phyloP scores from a whole-genome alignment of 2,888 invertebrate genomes.

The Dorcus hopei region DNA sequence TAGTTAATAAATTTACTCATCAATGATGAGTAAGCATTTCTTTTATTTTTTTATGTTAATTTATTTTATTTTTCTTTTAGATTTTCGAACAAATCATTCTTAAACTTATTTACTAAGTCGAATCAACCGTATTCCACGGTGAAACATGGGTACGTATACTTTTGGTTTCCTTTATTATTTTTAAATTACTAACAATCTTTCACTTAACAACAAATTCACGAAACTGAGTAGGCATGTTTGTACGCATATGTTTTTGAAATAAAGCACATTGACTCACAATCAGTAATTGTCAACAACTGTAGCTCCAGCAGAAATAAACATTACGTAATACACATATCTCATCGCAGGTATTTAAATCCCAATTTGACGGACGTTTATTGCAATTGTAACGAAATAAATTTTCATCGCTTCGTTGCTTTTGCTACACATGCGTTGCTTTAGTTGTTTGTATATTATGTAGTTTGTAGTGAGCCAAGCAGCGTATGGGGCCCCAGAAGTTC shows the following conservation, averaged over 20 bases:
- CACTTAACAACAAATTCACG: neutral
- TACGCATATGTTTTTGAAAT: neutral
- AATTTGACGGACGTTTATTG: too few relatives aligned
- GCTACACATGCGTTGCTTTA: too few relatives aligned
- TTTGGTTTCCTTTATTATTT: slow-evolving; percentile 23
- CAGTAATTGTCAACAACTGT: neutral
- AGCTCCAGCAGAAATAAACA: too few relatives aligned
- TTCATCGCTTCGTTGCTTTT: too few relatives aligned
- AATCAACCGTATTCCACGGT: slow-evolving; percentile 60
- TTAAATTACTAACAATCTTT: neutral
- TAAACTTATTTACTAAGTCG: slow-evolving; percentile 67
- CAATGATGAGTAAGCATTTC: too few relatives aligned
- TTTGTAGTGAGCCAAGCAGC: too few relatives aligned
- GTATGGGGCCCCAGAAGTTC: too few relatives aligned
- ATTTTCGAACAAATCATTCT: slow-evolving; percentile 69
- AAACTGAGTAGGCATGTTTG: neutral
- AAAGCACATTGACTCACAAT: neutral
- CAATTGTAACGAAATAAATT: too few relatives aligned
- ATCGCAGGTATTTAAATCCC: too few relatives aligned
- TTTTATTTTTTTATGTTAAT: slow-evolving; percentile 25
- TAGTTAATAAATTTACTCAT: neutral
- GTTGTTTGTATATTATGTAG: too few relatives aligned
- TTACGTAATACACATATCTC: too few relatives aligned
- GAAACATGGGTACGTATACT: slow-evolving; percentile 66
- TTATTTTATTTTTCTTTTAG: slow-evolving; percentile 54